phyloP scores from a whole-genome alignment of 2,797 vertebrate species.

The Smutsia gigantea region DNA sequence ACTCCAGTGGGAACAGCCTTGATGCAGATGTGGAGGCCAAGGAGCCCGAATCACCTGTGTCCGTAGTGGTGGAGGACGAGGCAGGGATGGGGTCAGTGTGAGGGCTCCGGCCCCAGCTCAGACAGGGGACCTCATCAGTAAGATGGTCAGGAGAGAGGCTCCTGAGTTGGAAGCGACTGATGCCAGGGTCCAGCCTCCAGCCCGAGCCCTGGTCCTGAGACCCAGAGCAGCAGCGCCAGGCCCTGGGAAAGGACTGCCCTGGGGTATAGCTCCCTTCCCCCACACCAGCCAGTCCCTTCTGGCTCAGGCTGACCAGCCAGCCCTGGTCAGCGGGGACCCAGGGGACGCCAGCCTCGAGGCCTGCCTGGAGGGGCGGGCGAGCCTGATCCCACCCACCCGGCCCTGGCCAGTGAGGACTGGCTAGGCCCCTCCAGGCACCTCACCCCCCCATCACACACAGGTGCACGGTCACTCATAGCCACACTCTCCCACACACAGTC shows the following conservation, averaged over 20 bases:
- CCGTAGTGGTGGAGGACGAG: background rate
- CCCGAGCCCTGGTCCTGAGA: background rate
- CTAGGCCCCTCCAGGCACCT: background rate
- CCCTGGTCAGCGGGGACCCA: background rate
- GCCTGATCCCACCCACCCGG: background rate
- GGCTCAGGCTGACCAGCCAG: background rate
- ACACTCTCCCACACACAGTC: background rate
- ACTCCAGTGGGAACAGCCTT: accelerated
- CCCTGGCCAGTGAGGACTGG: background rate
- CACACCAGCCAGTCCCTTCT: background rate
- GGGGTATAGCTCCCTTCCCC: background rate
- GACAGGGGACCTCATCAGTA: background rate
- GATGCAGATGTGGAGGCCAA: too few relatives aligned
- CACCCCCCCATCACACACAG: background rate
- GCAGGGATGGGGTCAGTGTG: background rate
- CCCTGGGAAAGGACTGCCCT: background rate
- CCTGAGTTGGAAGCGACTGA: accelerated
- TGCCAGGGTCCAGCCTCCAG: background rate
- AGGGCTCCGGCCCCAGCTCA: background rate
- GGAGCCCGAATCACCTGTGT: too few relatives aligned
- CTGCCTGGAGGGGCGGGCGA: background rate
- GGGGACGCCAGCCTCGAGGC: background rate
- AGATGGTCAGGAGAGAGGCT: background rate
- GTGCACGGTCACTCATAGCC: background rate
- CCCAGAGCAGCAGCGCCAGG: background rate